These are phyloP conservation scores for Psylliodes chrysocephalus DNA, from an alignment of 2,888 invertebrate species.

Conservation along the genomic window DNA sequence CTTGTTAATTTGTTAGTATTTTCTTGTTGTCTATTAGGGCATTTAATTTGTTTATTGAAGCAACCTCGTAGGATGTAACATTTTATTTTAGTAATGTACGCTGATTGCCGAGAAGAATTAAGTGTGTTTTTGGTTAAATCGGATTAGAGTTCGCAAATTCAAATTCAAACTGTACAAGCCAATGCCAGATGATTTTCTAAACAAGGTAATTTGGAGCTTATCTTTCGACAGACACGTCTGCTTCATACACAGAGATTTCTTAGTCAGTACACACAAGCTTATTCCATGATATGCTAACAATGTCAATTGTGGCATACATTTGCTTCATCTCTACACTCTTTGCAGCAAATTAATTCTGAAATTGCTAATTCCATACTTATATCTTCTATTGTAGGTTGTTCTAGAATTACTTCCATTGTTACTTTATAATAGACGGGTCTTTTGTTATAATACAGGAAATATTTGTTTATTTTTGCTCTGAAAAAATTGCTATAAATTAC, in stretches of 20 bases:
- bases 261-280: constrained; percentile 52
- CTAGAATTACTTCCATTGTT: constrained; percentile 24
- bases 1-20: too few relatives aligned
- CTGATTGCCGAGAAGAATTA: constrained; percentile 30
- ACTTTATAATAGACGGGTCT: background rate
- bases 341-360: constrained; percentile 46
- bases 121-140: constrained; percentile 44
- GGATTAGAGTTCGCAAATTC: constrained; percentile 27
- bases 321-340: constrained; percentile 44
- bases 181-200: constrained; percentile 60
- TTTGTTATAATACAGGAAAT: constrained; percentile 31
- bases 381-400: constrained; percentile 19
- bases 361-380: constrained; percentile 41
- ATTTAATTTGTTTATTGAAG: too few relatives aligned
- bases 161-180: constrained; percentile 40
- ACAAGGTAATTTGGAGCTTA: constrained; percentile 61
- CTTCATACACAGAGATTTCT: constrained; percentile 50
- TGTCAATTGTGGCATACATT: constrained; percentile 55
- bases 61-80: too few relatives aligned
- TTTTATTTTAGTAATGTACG: background rate
- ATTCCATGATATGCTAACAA: constrained; percentile 57
- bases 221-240: constrained; percentile 61
- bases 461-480: background rate
- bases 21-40: too few relatives aligned
- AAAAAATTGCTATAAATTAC: too few relatives aligned